Evolutionary conservation across 2,113 vertebrate genomes (phyloP), one percentile per base, ranked within the genome.

Genomic region (Progne subis): DNA sequence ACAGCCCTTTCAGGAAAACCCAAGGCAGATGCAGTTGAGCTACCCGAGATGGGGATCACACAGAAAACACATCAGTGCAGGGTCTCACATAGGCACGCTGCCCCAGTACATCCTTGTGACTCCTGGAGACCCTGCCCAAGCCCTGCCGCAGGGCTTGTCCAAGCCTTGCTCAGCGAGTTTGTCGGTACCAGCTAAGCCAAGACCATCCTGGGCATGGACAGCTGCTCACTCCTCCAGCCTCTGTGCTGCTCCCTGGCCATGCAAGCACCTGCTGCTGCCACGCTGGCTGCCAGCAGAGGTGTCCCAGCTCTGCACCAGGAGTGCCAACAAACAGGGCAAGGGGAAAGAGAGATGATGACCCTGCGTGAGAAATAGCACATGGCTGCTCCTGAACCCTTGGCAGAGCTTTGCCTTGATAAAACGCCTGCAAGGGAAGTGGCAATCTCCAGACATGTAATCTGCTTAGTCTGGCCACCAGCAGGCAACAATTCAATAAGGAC

Each of bases 391-490:
- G 46, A 65, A 43, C 11, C 19, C 68, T 46, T 28, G 74, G 71
- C 56, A 32, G 53, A 81, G 84, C 29, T 85, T 80, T 78, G 75
- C 43, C 55, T 81, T 65, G 74, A 57, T 49, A 56, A 65, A 94
- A 91, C 0, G 4, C 0, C 4, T 55, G 74, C 72, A 79, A 72
- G 61, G 74, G 55, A 92, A 89, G 90, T 43, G 16, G 72, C 64
- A 70, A 72, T 21, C 84, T 93, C 47, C 80, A 96, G 82, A 76
- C 81, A 63, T 1, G 1, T 86, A 94, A 97, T 92, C 75, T 64
- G 70, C 88, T 96, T 92, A 96, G 60, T 52, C 78, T 77, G 91
- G 69, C 86, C 95, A 92, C 84, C 72, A 96, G 92, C 88, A 96
- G 88, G 81, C 82, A 95, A 74, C 85, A 95, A 97, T 92, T 91